Percentiles rank a stretch among this genome's conserved stretches.
phyloP scores from a whole-genome alignment of 2,888 invertebrate species.

The Acanthosoma haemorrhoidale region DNA sequence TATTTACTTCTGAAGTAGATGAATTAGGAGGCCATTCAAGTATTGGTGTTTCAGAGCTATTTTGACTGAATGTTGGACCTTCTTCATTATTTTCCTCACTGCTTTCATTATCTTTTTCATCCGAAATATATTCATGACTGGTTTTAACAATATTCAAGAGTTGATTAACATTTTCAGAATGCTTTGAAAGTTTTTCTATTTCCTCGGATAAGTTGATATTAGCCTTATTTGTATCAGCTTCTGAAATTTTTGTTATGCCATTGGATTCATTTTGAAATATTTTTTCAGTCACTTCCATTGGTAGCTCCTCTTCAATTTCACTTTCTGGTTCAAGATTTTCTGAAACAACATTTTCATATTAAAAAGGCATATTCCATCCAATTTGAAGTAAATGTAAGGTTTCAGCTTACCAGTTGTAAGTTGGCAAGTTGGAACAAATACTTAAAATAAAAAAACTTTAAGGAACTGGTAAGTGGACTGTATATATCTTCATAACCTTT shows the following conservation, averaged over 20 bases:
- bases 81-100: background rate
- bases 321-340: no score
- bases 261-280: background rate
- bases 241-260: background rate
- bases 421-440: no score
- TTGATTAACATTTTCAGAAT: background rate
- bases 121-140: background rate
- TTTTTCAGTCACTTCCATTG: conserved; percentile 11
- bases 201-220: background rate
- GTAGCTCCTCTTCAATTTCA: no score
- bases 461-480: no score
- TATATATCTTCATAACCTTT: no score
- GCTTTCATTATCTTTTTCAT: background rate
- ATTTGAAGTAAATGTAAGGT: no score
- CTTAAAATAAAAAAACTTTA: no score
- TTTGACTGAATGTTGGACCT: conserved; percentile 17
- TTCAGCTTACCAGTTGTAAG: no score
- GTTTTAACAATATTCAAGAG: conserved; percentile 14
- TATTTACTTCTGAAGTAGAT: conserved; percentile 9
- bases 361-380: no score
- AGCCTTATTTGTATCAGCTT: background rate
- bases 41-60: conserved; percentile 17
- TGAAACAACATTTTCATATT: no score
- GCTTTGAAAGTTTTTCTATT: background rate
- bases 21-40: conserved; percentile 22